Evolutionary conservation across 1,140 invertebrate genomes (phyloP), one percentile per base, ranked within the genome.

Genomic region (Drosophila eugracilis): DNA sequence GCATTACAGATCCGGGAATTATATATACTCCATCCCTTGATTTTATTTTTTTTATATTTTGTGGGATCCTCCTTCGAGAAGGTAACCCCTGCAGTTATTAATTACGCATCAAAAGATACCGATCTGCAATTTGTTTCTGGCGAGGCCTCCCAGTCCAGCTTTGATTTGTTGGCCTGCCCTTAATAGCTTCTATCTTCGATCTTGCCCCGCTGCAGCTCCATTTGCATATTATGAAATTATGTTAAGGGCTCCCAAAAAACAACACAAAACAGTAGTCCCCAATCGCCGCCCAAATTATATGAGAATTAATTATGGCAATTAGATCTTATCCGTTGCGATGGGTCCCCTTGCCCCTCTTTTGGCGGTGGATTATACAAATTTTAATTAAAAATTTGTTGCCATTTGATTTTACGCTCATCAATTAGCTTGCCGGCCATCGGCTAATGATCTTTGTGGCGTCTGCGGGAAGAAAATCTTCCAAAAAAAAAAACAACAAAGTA

Each of bases 21-120:
- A 45, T 60, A 17, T 14, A 0, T 10, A 28, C 24, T 12, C 12
- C 15, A 15, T 49, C 26, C 15, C 37, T 28, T 1, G 26, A 5
- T 2, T 1, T 17, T 37, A 30, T 22, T 10, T n/a, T 15, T 24
- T 21, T 36, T 57, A 32, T 15, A 28, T 32, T 44, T 58, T 55
- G 41, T 62, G 21, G 59, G 59, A 67, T 53, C 47, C 45, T 67
- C 44, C 54, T 34, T 30, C 14, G n/a, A n/a, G n/a, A n/a, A n/a
- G n/a, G n/a, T 19, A 9, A 4, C 71, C 76, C 75, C 59, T 84
- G 55, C 80, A 59, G 55, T 85, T 85, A 85, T 86, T 86, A 85
- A 85, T 85, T 77, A 86, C 72, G 73, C 77, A 80, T 85, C 80
- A 77, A 86, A 86, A 74, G 80, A 86, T 85, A 74, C 81, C 81